phyloP scores from a whole-genome alignment of 2,888 invertebrate genomes.

The Xestia rhomboidea region DNA sequence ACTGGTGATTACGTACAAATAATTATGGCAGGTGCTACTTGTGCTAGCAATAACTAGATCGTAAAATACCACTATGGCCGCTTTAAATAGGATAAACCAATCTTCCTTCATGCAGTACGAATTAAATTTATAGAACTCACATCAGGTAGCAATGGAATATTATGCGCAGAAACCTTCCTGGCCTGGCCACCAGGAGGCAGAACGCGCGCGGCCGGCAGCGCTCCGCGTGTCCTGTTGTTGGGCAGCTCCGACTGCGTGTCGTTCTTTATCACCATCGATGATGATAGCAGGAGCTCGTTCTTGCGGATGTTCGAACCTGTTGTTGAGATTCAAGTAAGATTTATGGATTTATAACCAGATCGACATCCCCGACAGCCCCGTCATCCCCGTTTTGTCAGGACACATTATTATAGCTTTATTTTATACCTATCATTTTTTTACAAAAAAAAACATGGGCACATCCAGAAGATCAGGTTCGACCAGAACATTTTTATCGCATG shows the following conservation, averaged over 20 bases:
- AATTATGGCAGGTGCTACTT: background rate
- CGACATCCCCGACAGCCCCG: background rate
- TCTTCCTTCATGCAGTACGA: background rate
- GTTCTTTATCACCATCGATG: conserved; percentile 93
- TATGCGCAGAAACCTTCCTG: conserved; percentile 85
- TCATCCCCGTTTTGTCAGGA: background rate
- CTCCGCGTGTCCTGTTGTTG: conserved; percentile 88
- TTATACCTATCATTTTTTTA: too few relatives aligned
- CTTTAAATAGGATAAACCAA: background rate
- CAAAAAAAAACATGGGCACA: background rate
- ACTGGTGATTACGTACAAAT: background rate
- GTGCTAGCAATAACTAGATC: background rate
- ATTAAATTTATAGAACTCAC: conserved; percentile 72
- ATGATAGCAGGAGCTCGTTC: conserved; percentile 91
- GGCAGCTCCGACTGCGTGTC: conserved; percentile 94
- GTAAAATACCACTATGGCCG: background rate
- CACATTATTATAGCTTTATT: background rate
- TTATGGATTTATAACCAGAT: background rate
- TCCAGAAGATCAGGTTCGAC: background rate
- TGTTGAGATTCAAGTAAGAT: background rate
- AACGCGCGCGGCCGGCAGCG: conserved; percentile 81
- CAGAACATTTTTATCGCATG: too few relatives aligned
- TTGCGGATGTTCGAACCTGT: conserved; percentile 88
- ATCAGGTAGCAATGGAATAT: conserved; percentile 84
- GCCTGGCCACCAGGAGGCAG: conserved; percentile 75